Percentiles rank a stretch among this genome's conserved stretches.
Conservation (phyloP, 53 echinoderm and acorn worm genomes). For the Temnopleurus reevesii region DNA sequence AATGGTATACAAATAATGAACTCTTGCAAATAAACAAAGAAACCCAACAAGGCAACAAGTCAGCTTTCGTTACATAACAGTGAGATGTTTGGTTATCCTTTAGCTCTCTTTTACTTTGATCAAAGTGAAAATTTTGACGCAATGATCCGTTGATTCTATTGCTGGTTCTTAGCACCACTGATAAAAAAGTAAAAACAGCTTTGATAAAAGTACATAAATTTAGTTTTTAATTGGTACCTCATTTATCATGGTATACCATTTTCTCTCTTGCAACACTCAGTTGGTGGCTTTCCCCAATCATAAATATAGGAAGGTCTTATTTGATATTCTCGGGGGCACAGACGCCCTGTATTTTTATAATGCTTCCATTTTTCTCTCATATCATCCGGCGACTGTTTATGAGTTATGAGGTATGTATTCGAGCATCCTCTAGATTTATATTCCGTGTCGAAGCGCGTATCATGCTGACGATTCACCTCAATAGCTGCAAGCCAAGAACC, state of each 20-base stretch:
- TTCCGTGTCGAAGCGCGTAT: constrained; percentile 94
- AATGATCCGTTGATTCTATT: too few relatives aligned
- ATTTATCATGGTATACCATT: constrained; percentile 92
- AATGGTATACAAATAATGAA: too few relatives aligned
- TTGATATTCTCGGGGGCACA: constrained; percentile 84
- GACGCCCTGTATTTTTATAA: constrained; percentile 67
- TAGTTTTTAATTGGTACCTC: too few relatives aligned
- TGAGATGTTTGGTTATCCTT: too few relatives aligned
- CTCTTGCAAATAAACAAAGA: too few relatives aligned
- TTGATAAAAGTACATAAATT: too few relatives aligned
- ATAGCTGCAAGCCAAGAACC: constrained; percentile 91
- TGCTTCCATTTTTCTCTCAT: constrained; percentile 78
- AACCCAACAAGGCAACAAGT: too few relatives aligned
- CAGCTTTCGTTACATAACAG: too few relatives aligned
- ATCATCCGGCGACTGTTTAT: constrained; percentile 86
- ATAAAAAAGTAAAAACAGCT: too few relatives aligned
- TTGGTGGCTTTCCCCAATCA: constrained; percentile 88
- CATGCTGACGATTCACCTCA: constrained; percentile 85
- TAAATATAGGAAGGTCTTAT: constrained; percentile 82
- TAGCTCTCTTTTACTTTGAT: too few relatives aligned
- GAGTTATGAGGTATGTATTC: constrained; percentile 87
- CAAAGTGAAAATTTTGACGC: too few relatives aligned
- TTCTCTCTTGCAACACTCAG: constrained; percentile 84
- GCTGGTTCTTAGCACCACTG: too few relatives aligned
- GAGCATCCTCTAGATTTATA: constrained; percentile 86